Percentiles rank a stretch among this genome's conserved stretches.
Conservation (phyloP, 2,797 vertebrate genomes). For the Myioborus melanocephalus region DNA sequence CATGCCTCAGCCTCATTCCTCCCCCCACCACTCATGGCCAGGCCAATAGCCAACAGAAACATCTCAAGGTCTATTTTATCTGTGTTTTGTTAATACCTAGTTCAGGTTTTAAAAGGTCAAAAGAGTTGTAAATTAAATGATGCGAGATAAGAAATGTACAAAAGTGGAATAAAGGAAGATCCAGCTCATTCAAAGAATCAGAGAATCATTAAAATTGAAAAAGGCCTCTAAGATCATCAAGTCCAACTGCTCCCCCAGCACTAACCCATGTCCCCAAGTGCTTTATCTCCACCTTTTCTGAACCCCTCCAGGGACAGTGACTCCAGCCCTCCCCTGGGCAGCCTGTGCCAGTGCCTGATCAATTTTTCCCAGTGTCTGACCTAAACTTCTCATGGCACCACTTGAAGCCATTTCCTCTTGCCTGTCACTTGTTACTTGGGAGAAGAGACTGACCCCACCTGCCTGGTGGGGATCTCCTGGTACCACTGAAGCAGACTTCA, state of each 20-base stretch:
- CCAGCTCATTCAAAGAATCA: background rate
- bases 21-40: background rate
- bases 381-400: background rate
- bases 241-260: background rate
- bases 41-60: background rate
- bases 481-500: background rate
- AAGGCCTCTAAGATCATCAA: background rate
- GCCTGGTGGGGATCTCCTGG: background rate
- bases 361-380: background rate
- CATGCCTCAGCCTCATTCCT: background rate
- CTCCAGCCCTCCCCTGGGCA: background rate
- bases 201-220: background rate
- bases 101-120: background rate
- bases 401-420: background rate
- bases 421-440: background rate
- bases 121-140: background rate
- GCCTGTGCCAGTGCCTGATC: background rate
- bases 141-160: fast-evolving
- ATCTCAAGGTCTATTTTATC: background rate
- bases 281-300: background rate
- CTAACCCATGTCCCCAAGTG: background rate
- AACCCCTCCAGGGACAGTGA: background rate
- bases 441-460: background rate
- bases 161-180: background rate
- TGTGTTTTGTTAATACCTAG: background rate